Base-by-base conservation (phyloP, 37 sponge, comb jelly and placozoan genomes). In the Aphrocallistes beatrix region DNA sequence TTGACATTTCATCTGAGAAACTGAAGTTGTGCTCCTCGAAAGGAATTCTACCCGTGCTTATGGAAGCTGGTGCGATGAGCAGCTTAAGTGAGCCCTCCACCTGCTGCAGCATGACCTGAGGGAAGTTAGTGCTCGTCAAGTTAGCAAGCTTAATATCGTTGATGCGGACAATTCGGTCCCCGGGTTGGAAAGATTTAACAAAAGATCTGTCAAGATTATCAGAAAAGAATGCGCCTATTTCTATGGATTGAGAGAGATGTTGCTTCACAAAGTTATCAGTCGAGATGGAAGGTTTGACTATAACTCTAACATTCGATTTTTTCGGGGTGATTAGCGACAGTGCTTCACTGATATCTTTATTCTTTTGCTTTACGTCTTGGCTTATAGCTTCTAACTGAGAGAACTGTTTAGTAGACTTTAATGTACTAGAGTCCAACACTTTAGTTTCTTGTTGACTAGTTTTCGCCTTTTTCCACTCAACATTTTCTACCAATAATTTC, bases 141-240 rank as follows among this genome's bases (percentile, higher is more conserved):
- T 60, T 60, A 25, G 75, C 21, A 25, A 60, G n/a, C n/a, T 60
- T 60, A 30, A 60, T 60, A 13, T 60, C n/a, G 75, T 60, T 60
- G 3, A 60, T 60, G 10, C n/a, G 10, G 75, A 60, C 3, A 25
- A 60, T 28, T 3, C 75, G 75, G 34, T 60, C 75, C 3, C 75
- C 75, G 3, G 75, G 75, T 60, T 60, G 75, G 34, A 60, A 32
- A 8, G 75, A 60, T 30, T 13, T 60, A 3, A 60, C 75, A 13
- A 60, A 28, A 19, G 75, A 60, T 13, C 28, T 19, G 34, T 60
- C 75, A 25, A 60, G 34, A 13, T 28, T 60, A 13, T 60, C 75
- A 60, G 75, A 60, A 30, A 60, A 60, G 75, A 19, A 60, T 60
- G n/a, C 25, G 75, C 75, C 75, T 25, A 60, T 60, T 60, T 60